Evolutionary conservation across 2,797 vertebrate genomes (phyloP).

Genomic region (Lepilemur septentrionalis): DNA sequence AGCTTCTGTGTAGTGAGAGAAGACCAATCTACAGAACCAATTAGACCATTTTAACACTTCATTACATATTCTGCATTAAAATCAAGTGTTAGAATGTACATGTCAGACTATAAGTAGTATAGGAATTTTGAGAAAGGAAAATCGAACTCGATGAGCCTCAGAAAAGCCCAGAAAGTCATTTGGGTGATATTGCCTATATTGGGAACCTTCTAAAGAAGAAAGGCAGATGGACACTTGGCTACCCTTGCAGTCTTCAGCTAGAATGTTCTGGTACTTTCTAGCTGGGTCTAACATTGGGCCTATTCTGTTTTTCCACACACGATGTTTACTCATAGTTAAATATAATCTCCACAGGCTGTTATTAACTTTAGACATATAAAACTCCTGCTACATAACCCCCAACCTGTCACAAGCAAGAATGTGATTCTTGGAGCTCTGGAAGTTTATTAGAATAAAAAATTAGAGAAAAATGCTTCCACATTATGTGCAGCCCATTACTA

Average conservation of each 20-base stretch:
- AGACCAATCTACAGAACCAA: not conserved
- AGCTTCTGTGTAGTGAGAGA: not conserved
- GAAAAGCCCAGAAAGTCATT: not conserved
- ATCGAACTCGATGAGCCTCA: not conserved
- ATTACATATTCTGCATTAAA: not conserved
- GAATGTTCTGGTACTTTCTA: not conserved
- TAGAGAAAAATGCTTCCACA: constrained; percentile 44
- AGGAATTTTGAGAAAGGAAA: constrained; percentile 15
- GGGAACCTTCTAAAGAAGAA: not conserved
- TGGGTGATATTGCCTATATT: not conserved
- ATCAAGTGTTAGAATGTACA: not conserved
- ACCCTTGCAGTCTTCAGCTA: not conserved
- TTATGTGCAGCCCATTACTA: not conserved
- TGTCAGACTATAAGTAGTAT: not conserved
- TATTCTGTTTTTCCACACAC: not conserved
- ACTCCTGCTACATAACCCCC: constrained; percentile 71
- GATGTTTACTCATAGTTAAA: constrained; percentile 55
- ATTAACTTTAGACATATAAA: constrained; percentile 71
- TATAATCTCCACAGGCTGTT: constrained; percentile 62
- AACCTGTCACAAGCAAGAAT: constrained; percentile 65
- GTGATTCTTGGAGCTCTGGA: constrained; percentile 59
- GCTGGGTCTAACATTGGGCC: not conserved
- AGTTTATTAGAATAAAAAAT: constrained; percentile 74
- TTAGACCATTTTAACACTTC: not conserved
- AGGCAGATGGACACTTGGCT: not conserved